These are phyloP conservation scores for Orchesellides sinensis DNA, from an alignment of 2,888 invertebrate species.

Conservation along the genomic window DNA sequence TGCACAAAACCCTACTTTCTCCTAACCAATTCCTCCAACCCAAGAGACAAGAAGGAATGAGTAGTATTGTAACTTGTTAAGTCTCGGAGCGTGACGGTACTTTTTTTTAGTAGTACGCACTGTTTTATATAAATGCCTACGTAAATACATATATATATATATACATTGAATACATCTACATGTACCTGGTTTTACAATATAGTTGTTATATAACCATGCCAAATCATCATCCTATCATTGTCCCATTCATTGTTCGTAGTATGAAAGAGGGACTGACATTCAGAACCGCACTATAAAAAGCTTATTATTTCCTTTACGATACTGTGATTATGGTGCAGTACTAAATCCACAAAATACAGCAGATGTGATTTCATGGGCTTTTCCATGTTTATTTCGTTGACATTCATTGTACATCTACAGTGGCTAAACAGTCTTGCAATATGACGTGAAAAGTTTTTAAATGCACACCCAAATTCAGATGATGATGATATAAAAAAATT, in stretches of 20 bases:
- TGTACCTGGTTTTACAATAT: not conserved
- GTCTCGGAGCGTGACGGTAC: slow-evolving; percentile 38
- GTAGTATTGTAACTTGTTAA: slow-evolving; percentile 21
- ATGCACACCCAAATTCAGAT: too few species aligned
- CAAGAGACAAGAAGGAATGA: slow-evolving; percentile 22
- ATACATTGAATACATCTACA: not conserved
- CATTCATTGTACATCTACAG: too few species aligned
- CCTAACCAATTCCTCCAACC: not conserved
- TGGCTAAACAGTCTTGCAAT: too few species aligned
- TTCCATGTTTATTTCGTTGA: slow-evolving; percentile 30
- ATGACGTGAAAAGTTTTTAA: too few species aligned
- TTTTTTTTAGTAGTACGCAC: slow-evolving; percentile 29
- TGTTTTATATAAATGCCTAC: not conserved
- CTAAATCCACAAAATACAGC: slow-evolving; percentile 52
- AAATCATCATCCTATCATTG: not conserved
- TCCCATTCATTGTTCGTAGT: not conserved
- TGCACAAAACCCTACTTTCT: slow-evolving; percentile 41
- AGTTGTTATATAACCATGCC: not conserved
- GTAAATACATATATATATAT: not conserved
- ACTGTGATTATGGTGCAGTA: slow-evolving; percentile 43
- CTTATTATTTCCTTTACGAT: slow-evolving; percentile 40
- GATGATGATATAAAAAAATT: not conserved
- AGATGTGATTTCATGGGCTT: slow-evolving; percentile 56
- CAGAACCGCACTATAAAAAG: not conserved
- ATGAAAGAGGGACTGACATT: not conserved